Evolutionary conservation across 2,797 vertebrate species (phyloP), one percentile per base, ranked within the genome.

Genomic region (Chiroxiphia lanceolata): DNA sequence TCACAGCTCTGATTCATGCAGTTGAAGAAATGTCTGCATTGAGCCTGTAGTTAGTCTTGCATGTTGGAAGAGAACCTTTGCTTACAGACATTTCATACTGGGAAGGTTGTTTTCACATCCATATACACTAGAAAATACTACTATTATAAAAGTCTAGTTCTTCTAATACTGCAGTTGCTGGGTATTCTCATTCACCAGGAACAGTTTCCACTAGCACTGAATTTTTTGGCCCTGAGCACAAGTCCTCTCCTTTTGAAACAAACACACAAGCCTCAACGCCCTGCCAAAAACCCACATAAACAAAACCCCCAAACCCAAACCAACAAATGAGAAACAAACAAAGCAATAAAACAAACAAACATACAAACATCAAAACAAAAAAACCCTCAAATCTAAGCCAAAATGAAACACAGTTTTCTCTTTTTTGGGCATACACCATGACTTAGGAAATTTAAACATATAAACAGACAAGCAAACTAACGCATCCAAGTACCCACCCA

Each of bases 131-230:
- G 31, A 80, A 93, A 71, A 75, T 36, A 75, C 40, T 60, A 59
- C 13, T 57, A 56, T 50, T 72, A 68, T 9, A n/a, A 13, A 91
- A 90, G 15, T 59, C 25, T 48, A 69, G 29, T 50, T 36, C 76
- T 79, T 83, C 57, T 65, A 77, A 90, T 51, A 63, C 20, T 79
- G 77, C 57, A 87, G 59, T 72, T 95, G 23, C n/a, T 45, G 67
- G 59, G 38, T 31, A 44, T 13, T 69, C 50, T 86, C 31, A 59
- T 63, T 81, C 12, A 63, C 4, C 4, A 34, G 21, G 20, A 69
- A 38, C 5, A 89, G 31, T 10, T 76, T 72, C 70, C 22, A n/a
- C n/a, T 29, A 81, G 25, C 15, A 59, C 68, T 3, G 11, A 27
- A 69, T 57, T 78, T 91, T 83, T 76, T 36, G 68, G 67, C 40